phyloP scores from a whole-genome alignment of 2,113 vertebrate species.

The Ramphastos sulfuratus region DNA sequence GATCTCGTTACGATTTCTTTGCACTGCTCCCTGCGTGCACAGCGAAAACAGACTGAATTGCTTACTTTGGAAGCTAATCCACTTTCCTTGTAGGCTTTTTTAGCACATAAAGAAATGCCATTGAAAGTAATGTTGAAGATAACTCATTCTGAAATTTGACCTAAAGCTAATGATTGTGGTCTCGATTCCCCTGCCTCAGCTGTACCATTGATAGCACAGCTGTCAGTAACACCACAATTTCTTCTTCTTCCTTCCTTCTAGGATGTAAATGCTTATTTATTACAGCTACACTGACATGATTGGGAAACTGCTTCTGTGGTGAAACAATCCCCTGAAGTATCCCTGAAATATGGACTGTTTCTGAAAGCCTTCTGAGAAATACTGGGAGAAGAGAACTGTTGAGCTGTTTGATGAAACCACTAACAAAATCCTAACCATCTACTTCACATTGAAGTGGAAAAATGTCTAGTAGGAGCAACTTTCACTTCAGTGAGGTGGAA shows the following conservation, averaged over 20 bases:
- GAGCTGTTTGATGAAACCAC: constrained; percentile 74
- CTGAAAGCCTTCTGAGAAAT: constrained; percentile 66
- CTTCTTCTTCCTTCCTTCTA: constrained; percentile 35
- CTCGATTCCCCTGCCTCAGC: not conserved
- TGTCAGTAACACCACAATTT: not conserved
- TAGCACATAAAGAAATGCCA: not conserved
- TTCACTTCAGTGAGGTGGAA: constrained; percentile 79
- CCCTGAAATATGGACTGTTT: constrained; percentile 49
- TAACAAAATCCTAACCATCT: constrained; percentile 74
- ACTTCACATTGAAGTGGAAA: constrained; percentile 87
- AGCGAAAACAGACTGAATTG: not conserved
- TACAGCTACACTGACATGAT: constrained; percentile 81
- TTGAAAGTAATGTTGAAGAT: not conserved
- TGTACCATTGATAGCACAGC: not conserved
- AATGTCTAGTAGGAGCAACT: constrained; percentile 72
- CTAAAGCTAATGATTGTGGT: not conserved
- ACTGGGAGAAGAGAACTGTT: constrained; percentile 70
- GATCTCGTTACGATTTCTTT: not conserved
- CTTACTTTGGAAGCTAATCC: not conserved
- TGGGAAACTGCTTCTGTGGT: constrained; percentile 54
- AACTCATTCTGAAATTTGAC: not conserved
- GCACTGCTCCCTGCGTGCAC: too few species aligned
- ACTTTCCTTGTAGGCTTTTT: not conserved
- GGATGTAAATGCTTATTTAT: constrained; percentile 89
- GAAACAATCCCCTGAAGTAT: constrained; percentile 49